These are phyloP conservation scores for Pachypanchax playfairii DNA, from an alignment of 2,113 vertebrate species.

Conservation along the genomic window DNA sequence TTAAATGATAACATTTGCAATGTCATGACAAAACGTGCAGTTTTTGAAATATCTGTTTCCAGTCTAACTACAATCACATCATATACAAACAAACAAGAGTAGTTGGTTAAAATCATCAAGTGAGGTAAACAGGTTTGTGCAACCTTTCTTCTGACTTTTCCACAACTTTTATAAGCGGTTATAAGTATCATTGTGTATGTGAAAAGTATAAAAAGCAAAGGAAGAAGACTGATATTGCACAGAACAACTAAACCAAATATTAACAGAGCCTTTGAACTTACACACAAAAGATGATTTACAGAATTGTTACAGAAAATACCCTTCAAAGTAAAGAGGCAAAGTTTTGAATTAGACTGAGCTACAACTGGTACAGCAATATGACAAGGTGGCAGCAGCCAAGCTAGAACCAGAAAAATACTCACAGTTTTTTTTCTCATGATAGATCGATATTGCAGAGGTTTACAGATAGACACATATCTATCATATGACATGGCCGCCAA, in stretches of 20 bases:
- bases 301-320: no score
- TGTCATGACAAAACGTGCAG: background rate
- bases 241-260: background rate
- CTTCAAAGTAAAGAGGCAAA: constrained; percentile 2
- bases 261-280: background rate
- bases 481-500: no score
- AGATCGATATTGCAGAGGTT: no score
- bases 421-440: background rate
- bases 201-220: background rate
- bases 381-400: constrained; percentile 2
- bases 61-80: background rate
- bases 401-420: background rate
- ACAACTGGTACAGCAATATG: background rate
- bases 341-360: background rate
- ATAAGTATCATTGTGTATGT: background rate
- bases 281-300: background rate
- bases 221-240: background rate
- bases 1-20: background rate
- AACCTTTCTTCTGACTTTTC: constrained; percentile 2
- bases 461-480: no score
- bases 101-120: background rate
- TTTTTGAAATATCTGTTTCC: background rate
- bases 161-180: background rate
- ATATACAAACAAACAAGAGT: background rate
- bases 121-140: constrained; percentile 21